Evolutionary conservation across 2,113 vertebrate genomes (phyloP).

Genomic region (Pandion haliaetus): DNA sequence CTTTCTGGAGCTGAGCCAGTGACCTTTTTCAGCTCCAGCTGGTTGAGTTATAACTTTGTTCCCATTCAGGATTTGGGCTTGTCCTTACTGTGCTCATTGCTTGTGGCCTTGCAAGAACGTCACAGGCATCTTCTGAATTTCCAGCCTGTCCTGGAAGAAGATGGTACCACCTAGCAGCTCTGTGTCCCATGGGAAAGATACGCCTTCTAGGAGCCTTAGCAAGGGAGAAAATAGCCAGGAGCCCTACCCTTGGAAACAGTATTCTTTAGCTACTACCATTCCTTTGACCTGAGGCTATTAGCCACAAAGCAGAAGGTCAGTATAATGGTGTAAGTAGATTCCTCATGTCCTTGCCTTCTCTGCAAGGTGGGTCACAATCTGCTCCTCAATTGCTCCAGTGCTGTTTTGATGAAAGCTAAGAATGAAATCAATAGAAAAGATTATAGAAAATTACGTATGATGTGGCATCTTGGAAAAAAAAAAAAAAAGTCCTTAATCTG

Average conservation of each 20-base stretch:
- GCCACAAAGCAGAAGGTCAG: neutral
- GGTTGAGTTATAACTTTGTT: neutral
- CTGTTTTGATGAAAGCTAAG: neutral
- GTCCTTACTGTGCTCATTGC: neutral
- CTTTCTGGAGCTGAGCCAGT: neutral
- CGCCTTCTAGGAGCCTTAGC: neutral
- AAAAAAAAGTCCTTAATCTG: neutral
- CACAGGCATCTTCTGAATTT: neutral
- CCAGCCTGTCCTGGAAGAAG: neutral
- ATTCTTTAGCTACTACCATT: neutral
- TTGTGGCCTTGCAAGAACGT: neutral
- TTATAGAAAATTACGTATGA: constrained; percentile 23
- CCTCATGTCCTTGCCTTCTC: neutral
- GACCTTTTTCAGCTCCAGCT: constrained; percentile 9
- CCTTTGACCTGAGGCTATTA: neutral
- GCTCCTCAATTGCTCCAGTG: neutral
- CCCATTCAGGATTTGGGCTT: neutral
- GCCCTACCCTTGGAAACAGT: neutral
- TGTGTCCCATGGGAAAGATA: neutral
- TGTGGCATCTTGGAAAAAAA: neutral
- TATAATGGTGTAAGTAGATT: neutral
- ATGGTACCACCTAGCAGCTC: neutral
- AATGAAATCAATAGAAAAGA: constrained; percentile 27
- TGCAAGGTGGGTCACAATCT: neutral
- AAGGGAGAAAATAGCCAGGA: neutral